phyloP scores from a whole-genome alignment of 2,113 vertebrate genomes.

The Martes martes region DNA sequence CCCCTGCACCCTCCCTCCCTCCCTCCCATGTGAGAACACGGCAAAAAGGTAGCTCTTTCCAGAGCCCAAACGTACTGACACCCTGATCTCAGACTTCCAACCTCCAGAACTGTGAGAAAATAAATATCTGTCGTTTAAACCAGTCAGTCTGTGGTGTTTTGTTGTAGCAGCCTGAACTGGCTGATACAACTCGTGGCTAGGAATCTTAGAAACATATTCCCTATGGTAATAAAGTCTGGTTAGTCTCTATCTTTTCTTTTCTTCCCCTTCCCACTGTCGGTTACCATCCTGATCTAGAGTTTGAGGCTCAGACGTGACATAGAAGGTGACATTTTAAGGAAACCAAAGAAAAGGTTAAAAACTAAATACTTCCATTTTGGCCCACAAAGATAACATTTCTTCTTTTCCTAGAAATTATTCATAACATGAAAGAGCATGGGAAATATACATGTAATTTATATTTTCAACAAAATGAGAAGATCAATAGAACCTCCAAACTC shows the following conservation, averaged over 20 bases:
- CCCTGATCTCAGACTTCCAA: not conserved
- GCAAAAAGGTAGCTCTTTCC: not conserved
- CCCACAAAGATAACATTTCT: not conserved
- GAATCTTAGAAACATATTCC: not conserved
- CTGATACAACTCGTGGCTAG: not conserved
- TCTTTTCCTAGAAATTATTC: not conserved
- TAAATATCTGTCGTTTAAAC: not conserved
- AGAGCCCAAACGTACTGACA: not conserved
- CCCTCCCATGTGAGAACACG: not conserved
- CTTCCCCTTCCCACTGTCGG: not conserved
- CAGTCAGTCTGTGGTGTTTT: not conserved
- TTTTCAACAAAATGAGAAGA: not conserved
- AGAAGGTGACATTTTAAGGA: not conserved
- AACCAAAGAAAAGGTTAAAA: not conserved
- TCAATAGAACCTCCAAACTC: not conserved
- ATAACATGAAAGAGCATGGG: not conserved
- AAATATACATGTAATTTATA: not conserved
- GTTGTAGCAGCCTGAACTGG: not conserved
- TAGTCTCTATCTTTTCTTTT: not conserved
- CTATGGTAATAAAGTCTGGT: not conserved
- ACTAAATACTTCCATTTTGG: not conserved
- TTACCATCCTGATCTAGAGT: not conserved
- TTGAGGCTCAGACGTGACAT: not conserved
- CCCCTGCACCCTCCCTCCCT: not conserved
- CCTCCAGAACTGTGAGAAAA: not conserved